Evolutionary conservation across 2,888 invertebrate genomes (phyloP).

Genomic region (Drymonia ruficornis): DNA sequence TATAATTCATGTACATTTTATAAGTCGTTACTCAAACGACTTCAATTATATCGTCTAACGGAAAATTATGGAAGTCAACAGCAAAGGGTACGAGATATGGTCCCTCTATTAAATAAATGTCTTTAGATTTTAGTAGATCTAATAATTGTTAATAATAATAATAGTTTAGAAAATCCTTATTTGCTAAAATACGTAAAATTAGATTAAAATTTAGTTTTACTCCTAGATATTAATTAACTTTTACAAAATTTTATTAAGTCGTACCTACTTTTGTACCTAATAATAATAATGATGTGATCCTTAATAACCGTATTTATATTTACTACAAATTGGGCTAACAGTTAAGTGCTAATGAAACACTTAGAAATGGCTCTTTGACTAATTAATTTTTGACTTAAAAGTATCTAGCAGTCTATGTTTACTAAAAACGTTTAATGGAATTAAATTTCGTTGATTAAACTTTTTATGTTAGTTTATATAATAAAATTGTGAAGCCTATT

Average conservation of each 20-base stretch:
- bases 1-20: neutral
- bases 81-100: constrained; percentile 2
- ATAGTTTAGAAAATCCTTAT: too few relatives aligned
- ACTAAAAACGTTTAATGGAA: neutral
- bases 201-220: neutral
- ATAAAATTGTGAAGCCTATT: too few relatives aligned
- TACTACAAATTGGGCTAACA: neutral
- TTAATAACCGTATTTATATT: neutral
- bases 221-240: neutral
- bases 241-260: neutral
- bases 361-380: neutral
- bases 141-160: too few relatives aligned
- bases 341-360: neutral
- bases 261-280: neutral
- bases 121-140: too few relatives aligned
- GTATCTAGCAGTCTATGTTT: neutral
- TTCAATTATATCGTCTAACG: neutral
- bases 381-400: too few relatives aligned
- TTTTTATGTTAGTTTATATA: too few relatives aligned
- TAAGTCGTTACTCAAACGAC: neutral
- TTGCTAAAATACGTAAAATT: too few relatives aligned
- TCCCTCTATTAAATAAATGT: neutral
- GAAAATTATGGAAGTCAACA: neutral
- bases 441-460: too few relatives aligned
- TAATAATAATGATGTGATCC: neutral